Base-by-base conservation (phyloP, 2,888 invertebrate species). In the Brenthis ino region DNA sequence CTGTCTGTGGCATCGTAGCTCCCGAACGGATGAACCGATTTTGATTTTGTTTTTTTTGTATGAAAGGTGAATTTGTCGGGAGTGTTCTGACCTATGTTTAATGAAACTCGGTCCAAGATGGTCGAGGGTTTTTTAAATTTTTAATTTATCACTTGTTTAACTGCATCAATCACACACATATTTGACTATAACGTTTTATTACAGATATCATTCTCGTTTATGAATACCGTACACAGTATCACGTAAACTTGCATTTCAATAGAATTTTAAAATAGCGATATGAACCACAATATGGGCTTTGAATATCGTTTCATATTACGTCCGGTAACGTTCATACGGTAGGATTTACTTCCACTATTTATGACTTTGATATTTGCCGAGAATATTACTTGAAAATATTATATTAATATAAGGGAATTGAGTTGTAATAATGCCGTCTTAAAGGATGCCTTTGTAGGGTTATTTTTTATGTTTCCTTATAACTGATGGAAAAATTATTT, bases 261-360 rank as follows among this genome's bases (percentile, higher is more conserved):
- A 64, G 64, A 65, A 66, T 72, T 72, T 68, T 68, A 64, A 72
- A 72, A 70, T 72, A 67, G 58, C 64, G 53, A 67, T 67, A 58
- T 53, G 55, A 20, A 50, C 67, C 68, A 64, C 71, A 57, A 71
- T 71, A 71, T 65, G 68, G 64, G 64, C 51, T 63, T 54, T 56
- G 63, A 56, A 64, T 65, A 63, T 57, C 54, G 28, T 56, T 65
- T 57, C 47, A 58, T 68, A 57, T 68, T 65, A 54, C 58, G 48
- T 67, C 48, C 68, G 20, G 48, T 66, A 65, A 64, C 37, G 63
- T 20, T 55, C 37, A 11, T 43, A 11, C 24, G 53, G 51, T 33
- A 8, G 63, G 63, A 58, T 65, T 57, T 68, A 58, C 68, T 57
- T 61, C 16, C 51, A 48, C 53, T 65, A 63, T 47, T 67, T 71